Evolutionary conservation across 2,797 vertebrate genomes (phyloP).

Genomic region (Chelon labrosus): DNA sequence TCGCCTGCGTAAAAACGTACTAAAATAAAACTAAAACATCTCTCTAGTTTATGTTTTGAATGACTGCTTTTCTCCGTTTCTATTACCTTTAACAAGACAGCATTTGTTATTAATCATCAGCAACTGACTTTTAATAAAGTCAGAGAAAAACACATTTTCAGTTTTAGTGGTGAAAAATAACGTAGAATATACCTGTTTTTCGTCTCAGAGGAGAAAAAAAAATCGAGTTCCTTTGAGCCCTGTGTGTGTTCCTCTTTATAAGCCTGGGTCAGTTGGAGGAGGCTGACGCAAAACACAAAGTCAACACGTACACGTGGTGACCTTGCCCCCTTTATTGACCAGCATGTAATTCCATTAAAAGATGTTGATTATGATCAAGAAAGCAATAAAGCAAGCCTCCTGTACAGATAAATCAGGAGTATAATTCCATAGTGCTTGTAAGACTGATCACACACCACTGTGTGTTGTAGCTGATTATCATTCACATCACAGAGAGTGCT

Average conservation of each 20-base stretch:
- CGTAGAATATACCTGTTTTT: slow-evolving; percentile 74
- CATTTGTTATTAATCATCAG: too few relatives aligned
- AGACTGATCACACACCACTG: neutral
- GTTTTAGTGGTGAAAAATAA: neutral
- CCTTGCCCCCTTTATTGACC: slow-evolving; percentile 65
- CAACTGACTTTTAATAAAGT: too few relatives aligned
- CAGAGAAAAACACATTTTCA: neutral
- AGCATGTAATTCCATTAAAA: slow-evolving; percentile 8
- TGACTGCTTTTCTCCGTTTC: neutral
- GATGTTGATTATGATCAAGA: slow-evolving; percentile 3
- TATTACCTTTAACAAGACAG: neutral
- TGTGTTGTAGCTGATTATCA: neutral
- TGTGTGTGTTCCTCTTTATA: slow-evolving; percentile 75
- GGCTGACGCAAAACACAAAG: slow-evolving; percentile 64
- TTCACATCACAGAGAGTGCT: neutral
- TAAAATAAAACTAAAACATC: neutral
- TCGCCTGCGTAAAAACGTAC: neutral
- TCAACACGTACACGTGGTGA: slow-evolving; percentile 71
- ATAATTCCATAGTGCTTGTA: neutral
- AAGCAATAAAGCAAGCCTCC: neutral
- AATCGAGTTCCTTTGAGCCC: slow-evolving; percentile 37
- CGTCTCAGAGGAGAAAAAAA: slow-evolving; percentile 52
- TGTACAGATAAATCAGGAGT: too few relatives aligned
- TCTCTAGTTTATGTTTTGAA: neutral
- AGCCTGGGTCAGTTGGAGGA: slow-evolving; percentile 10